Percentiles rank a stretch among this genome's conserved stretches.
Conservation (phyloP, 2,113 vertebrate species). For the Perognathus longimembris region DNA sequence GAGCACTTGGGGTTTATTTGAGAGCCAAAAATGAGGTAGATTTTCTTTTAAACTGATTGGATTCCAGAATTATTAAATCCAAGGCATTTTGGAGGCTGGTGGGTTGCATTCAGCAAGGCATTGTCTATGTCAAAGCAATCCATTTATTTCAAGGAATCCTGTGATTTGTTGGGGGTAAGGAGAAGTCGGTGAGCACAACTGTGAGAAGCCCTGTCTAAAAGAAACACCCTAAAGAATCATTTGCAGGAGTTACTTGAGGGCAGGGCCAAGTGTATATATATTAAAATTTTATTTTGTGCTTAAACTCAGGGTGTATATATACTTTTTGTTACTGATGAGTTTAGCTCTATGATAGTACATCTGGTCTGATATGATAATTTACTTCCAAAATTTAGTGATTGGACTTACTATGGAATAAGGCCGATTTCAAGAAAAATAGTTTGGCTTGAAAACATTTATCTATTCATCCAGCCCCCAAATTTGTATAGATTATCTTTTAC, state of each 20-base stretch:
- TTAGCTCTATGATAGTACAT: constrained; percentile 3
- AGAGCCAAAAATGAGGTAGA: constrained; percentile 59
- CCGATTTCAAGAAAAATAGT: constrained; percentile 22
- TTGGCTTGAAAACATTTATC: constrained; percentile 46
- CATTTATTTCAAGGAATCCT: constrained; percentile 41
- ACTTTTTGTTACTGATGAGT: constrained; percentile 15
- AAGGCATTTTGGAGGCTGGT: constrained; percentile 20
- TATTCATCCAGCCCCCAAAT: constrained; percentile 12
- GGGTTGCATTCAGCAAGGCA: constrained; percentile 53
- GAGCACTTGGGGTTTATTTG: constrained; percentile 53
- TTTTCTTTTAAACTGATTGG: constrained; percentile 73
- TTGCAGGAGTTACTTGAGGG: constrained; percentile 42
- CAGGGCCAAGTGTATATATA: not conserved
- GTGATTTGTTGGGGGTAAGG: constrained; percentile 15
- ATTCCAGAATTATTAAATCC: constrained; percentile 69
- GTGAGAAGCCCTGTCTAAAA: constrained; percentile 44
- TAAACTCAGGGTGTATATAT: not conserved
- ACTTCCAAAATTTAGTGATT: constrained; percentile 47
- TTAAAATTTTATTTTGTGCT: constrained; percentile 1
- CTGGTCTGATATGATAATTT: constrained; percentile 1
- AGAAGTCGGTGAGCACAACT: not conserved
- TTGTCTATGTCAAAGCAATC: not conserved
- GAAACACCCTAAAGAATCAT: constrained; percentile 16
- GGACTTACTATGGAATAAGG: constrained; percentile 19
- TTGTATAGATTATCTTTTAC: constrained; percentile 43